Evolutionary conservation across 1,140 invertebrate species (phyloP).

Genomic region (Orius insidiosus): DNA sequence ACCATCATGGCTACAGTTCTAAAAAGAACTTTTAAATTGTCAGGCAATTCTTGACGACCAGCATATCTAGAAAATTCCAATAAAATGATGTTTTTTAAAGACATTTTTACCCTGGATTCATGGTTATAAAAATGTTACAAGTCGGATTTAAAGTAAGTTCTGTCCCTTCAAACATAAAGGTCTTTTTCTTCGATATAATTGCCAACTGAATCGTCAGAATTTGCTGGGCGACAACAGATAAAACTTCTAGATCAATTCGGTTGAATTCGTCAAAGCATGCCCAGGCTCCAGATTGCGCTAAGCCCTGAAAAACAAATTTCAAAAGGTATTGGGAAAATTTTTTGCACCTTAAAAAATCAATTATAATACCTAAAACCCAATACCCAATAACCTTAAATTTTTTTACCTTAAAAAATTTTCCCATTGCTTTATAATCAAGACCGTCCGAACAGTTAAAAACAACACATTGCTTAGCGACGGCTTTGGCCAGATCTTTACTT

Average conservation of each 20-base stretch:
- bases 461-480: conserved; percentile 86
- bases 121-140: conserved; percentile 85
- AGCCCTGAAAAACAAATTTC: conserved; percentile 17
- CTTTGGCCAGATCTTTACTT: conserved; percentile 87
- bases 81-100: background rate
- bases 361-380: too few relatives aligned
- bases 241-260: conserved; percentile 76
- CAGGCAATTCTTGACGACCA: conserved; percentile 74
- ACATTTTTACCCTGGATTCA: conserved; percentile 70
- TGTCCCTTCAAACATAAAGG: conserved; percentile 84
- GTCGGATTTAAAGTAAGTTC: conserved; percentile 78
- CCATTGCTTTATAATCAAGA: conserved; percentile 76
- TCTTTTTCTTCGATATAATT: conserved; percentile 54
- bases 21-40: conserved; percentile 87
- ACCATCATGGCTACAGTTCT: conserved; percentile 93
- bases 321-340: conserved; percentile 1
- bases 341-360: conserved; percentile 2
- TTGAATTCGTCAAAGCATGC: conserved; percentile 97
- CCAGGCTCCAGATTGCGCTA: conserved; percentile 69
- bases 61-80: conserved; percentile 40
- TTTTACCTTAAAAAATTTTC: conserved; percentile 80
- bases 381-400: too few relatives aligned
- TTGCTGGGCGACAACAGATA: conserved; percentile 83
- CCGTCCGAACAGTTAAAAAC: conserved; percentile 92
- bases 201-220: conserved; percentile 73